Base-by-base conservation (phyloP, 2,797 vertebrate genomes). In the Myotis pilosus region DNA sequence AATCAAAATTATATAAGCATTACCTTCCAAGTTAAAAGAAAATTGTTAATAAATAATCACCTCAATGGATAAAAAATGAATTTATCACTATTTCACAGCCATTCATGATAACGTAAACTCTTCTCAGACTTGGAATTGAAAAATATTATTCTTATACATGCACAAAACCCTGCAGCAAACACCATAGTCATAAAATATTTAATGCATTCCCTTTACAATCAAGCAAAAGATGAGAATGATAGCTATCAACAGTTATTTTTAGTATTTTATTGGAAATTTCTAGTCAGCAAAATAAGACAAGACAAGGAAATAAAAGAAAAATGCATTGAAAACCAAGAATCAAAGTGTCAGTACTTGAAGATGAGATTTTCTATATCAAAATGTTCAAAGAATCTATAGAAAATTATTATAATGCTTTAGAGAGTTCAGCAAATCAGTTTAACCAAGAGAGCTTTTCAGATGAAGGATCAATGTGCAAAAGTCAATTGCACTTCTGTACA, bases 211-310 rank as follows among this genome's bases (percentile, higher is more conserved):
- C 12, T 92, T 93, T 93, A 69, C 20, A 87, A 55, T 80, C 53
- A 84, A 51, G 30, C 68, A 89, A 92, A 94, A 68, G n/a, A 76
- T 19, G 17, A 83, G 25, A 76, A 91, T 82, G 68, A 88, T 51
- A 57, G 22, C 66, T 79, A 64, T 38, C 30, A 78, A 12, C 22
- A 44, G 47, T 41, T 96, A 94, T 87, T 87, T 92, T 72, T 51
- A 86, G 20, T 85, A 87, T 69, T 94, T 89, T 92, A 87, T 86
- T 95, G 74, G 16, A 93, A 72, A 83, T 66, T 85, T 87, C 62
- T 82, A 75, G 72, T 92, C 68, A 96, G 82, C 41, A 89, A 91
- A 96, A 94, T 91, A 49, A 74, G 83, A 69, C 75, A 49, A 74
- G 83, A 69, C 76, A 75, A 85, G 47, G 20, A 89, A 92, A 55